These are phyloP conservation scores for Chrysolina oricalcia DNA, from an alignment of 2,888 invertebrate genomes.

Conservation along the genomic window DNA sequence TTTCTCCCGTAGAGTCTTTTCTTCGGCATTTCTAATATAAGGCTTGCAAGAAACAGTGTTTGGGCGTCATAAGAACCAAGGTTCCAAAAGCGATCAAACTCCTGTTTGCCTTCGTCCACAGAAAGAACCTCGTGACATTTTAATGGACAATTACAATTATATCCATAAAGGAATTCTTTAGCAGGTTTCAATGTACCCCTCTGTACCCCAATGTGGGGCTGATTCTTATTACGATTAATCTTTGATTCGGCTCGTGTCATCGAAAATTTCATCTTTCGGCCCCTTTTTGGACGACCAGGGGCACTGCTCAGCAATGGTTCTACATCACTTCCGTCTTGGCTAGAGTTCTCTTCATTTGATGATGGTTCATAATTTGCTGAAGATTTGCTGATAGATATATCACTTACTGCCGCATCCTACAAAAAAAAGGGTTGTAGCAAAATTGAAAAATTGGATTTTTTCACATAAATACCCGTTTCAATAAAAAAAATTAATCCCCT, in stretches of 20 bases:
- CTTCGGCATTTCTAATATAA: not conserved
- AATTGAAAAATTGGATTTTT: no score
- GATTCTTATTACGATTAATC: not conserved
- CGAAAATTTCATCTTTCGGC: not conserved
- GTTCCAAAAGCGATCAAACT: constrained; percentile 2
- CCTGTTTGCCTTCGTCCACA: not conserved
- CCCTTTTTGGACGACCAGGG: not conserved
- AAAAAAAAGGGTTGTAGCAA: no score
- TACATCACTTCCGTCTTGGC: not conserved
- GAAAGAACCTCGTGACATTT: not conserved
- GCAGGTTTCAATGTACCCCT: not conserved
- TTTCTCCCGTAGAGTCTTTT: constrained; percentile 17
- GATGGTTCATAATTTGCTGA: not conserved
- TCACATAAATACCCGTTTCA: no score
- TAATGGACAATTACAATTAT: not conserved
- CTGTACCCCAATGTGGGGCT: not conserved
- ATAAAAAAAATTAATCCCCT: no score
- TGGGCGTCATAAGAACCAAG: not conserved
- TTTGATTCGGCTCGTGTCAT: not conserved
- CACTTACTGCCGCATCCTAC: no score
- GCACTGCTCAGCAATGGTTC: not conserved
- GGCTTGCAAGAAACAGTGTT: not conserved
- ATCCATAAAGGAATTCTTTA: not conserved
- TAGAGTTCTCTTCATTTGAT: not conserved
- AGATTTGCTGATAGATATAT: not conserved